Evolutionary conservation across 2,888 invertebrate species (phyloP).

Genomic region (Liodrosophila aerea): DNA sequence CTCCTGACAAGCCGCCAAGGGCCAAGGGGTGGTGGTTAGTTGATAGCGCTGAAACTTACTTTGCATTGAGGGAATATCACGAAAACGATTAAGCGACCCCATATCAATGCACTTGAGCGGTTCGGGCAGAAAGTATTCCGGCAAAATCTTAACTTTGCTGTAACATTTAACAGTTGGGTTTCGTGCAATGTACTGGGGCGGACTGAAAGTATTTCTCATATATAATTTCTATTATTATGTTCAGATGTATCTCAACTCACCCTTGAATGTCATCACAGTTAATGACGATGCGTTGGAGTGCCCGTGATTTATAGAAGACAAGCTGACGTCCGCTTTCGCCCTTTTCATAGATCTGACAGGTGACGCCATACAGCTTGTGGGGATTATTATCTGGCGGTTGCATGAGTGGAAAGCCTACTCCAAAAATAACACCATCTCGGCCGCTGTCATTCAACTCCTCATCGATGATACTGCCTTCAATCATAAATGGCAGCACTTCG

Average conservation of each 20-base stretch:
- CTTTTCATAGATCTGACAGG: conserved; percentile 82
- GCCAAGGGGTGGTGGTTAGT: conserved; percentile 86
- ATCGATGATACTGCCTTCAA: conserved; percentile 83
- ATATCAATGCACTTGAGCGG: conserved; percentile 83
- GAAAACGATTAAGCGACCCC: conserved; percentile 82
- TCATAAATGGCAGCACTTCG: conserved; percentile 89
- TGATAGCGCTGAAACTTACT: conserved; percentile 80
- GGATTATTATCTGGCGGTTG: conserved; percentile 55
- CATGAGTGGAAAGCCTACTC: conserved; percentile 79
- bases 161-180: conserved; percentile 82
- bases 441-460: conserved; percentile 72
- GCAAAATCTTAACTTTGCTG: conserved; percentile 87
- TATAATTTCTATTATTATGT: neutral
- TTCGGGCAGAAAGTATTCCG: conserved; percentile 86
- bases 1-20: conserved; percentile 86
- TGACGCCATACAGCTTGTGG: conserved; percentile 79
- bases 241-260: conserved; percentile 42
- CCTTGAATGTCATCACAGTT: conserved; percentile 74
- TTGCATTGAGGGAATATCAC: conserved; percentile 80
- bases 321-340: conserved; percentile 76
- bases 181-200: conserved; percentile 76
- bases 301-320: conserved; percentile 88
- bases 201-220: conserved; percentile 44
- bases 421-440: conserved; percentile 79
- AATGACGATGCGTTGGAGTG: conserved; percentile 88